These are phyloP conservation scores for Stercorarius parasiticus DNA, from an alignment of 2,113 vertebrate genomes.

Conservation along the genomic window DNA sequence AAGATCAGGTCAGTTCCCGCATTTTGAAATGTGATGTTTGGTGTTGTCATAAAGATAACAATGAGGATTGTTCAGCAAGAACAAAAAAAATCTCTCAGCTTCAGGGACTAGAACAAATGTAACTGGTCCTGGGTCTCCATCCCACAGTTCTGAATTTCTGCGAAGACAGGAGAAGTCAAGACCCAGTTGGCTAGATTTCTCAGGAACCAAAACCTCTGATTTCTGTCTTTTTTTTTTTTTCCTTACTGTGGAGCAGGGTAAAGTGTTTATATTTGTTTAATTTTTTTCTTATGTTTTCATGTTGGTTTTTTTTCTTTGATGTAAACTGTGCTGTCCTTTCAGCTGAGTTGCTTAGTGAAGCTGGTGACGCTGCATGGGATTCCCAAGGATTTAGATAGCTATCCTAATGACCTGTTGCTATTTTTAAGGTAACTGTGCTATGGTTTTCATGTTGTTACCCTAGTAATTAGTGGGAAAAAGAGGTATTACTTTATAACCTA, in stretches of 20 bases:
- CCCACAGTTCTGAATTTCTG: not conserved
- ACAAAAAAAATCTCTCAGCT: not conserved
- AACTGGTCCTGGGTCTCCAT: not conserved
- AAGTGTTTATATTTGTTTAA: not conserved
- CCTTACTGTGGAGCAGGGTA: too few species aligned
- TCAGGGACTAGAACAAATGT: not conserved
- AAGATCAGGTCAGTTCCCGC: slow-evolving; percentile 45
- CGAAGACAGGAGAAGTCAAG: not conserved
- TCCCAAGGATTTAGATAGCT: slow-evolving; percentile 35
- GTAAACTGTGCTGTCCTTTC: not conserved
- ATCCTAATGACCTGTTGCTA: slow-evolving; percentile 51
- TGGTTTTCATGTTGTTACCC: not conserved
- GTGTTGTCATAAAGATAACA: not conserved
- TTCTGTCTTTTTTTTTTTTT: not conserved
- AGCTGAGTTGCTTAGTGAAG: slow-evolving; percentile 68
- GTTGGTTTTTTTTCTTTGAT: not conserved
- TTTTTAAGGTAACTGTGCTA: slow-evolving; percentile 54
- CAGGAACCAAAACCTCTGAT: not conserved
- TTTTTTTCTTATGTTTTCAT: not conserved
- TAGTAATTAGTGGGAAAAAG: not conserved
- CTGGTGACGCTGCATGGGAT: not conserved
- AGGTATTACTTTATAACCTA: not conserved
- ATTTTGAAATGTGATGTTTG: fast-evolving
- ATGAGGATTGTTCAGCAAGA: not conserved
- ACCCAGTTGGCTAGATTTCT: not conserved